These are phyloP conservation scores for Zosterops borbonicus DNA, from an alignment of 2,113 vertebrate species.

Conservation along the genomic window DNA sequence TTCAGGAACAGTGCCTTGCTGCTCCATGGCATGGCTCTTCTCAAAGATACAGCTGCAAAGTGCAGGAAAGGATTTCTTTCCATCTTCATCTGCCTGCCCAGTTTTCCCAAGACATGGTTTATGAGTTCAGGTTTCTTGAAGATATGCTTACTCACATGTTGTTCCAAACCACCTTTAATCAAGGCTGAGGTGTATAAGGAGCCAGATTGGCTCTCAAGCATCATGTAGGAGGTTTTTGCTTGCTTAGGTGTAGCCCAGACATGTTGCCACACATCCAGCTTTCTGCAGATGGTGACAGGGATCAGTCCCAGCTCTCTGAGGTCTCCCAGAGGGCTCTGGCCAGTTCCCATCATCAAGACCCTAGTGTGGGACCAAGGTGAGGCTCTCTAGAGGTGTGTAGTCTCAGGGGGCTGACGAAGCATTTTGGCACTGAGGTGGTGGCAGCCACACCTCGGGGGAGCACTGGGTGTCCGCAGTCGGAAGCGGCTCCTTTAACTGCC, in stretches of 20 bases:
- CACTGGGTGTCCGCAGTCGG: fast-evolving
- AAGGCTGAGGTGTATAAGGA: neutral
- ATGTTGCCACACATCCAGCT: neutral
- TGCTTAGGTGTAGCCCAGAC: neutral
- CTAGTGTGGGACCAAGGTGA: neutral
- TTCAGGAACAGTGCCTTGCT: neutral
- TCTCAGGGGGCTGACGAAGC: neutral
- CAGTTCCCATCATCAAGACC: neutral
- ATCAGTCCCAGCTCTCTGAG: neutral
- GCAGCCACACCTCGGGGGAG: neutral
- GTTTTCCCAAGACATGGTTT: neutral
- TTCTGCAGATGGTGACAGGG: neutral
- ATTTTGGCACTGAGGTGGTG: neutral
- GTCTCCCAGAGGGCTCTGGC: neutral
- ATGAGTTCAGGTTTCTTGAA: neutral
- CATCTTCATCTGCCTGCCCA: neutral
- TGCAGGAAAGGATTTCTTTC: neutral
- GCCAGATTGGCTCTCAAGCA: neutral
- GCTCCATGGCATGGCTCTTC: fast-evolving
- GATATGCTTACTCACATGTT: neutral
- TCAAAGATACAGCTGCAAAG: neutral
- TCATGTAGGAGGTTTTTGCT: neutral
- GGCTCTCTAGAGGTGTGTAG: neutral
- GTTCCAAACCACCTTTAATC: neutral
- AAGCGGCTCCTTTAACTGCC: neutral